phyloP scores from a whole-genome alignment of 2,113 vertebrate species.

The Phoxinus phoxinus region DNA sequence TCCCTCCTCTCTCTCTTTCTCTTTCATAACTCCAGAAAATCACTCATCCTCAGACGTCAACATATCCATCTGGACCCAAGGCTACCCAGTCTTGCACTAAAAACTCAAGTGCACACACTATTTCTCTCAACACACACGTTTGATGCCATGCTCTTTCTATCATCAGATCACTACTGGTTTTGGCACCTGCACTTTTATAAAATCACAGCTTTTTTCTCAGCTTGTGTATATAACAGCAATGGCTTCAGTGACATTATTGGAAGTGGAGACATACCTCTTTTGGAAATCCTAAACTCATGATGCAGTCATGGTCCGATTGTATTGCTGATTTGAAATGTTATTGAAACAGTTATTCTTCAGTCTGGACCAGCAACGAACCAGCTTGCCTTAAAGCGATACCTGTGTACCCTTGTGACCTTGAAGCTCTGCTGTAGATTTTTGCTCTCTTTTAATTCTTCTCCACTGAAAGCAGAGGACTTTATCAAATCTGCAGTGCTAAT shows the following conservation, averaged over 20 bases:
- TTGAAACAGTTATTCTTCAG: background rate
- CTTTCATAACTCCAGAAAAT: slow-evolving; percentile 54
- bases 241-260: background rate
- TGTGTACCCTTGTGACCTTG: background rate
- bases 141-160: slow-evolving; percentile 46
- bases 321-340: slow-evolving; percentile 7
- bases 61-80: slow-evolving; percentile 58
- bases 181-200: slow-evolving; percentile 56
- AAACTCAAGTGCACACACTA: slow-evolving; percentile 34
- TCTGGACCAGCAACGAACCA: background rate
- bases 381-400: background rate
- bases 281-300: background rate
- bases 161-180: slow-evolving; percentile 57
- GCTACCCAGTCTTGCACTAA: slow-evolving; percentile 35
- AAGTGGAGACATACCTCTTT: background rate
- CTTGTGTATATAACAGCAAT: slow-evolving; percentile 29
- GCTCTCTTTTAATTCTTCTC: slow-evolving; percentile 60
- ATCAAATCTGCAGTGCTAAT: slow-evolving; percentile 55
- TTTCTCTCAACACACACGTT: slow-evolving; percentile 23
- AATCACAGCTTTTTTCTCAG: slow-evolving; percentile 47
- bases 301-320: background rate
- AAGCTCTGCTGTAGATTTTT: background rate
- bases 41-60: slow-evolving; percentile 56
- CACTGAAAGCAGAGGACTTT: slow-evolving; percentile 53
- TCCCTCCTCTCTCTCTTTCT: slow-evolving; percentile 48